phyloP scores from a whole-genome alignment of 2,113 vertebrate genomes.

The Megatriorchis doriae region DNA sequence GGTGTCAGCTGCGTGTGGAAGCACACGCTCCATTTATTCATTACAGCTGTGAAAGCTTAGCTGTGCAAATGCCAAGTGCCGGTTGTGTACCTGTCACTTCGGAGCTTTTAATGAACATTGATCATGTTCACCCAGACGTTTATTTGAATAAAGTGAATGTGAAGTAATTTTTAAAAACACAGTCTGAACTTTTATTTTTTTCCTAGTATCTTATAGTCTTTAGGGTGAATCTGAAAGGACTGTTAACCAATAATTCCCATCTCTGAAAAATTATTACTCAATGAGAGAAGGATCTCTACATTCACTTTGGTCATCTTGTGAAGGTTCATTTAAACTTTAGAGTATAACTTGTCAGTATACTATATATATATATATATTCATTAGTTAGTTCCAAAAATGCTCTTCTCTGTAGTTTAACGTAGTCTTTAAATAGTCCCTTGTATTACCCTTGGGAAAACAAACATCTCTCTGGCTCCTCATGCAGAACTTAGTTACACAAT shows the following conservation, averaged over 20 bases:
- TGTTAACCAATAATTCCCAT: not conserved
- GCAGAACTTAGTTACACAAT: not conserved
- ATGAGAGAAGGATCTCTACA: not conserved
- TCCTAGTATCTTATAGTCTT: not conserved
- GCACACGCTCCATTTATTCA: constrained; percentile 60
- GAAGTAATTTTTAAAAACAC: not conserved
- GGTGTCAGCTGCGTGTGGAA: constrained; percentile 40
- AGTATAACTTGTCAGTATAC: not conserved
- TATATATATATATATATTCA: not conserved
- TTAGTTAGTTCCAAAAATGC: not conserved
- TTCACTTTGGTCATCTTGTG: not conserved
- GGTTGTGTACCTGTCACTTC: constrained; percentile 57
- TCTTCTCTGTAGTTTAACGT: not conserved
- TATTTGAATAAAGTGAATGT: not conserved
- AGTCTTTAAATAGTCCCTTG: not conserved
- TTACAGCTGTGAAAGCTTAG: constrained; percentile 46
- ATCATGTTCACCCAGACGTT: constrained; percentile 25
- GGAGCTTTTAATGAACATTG: constrained; percentile 53
- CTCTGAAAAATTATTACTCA: not conserved
- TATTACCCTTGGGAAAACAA: not conserved
- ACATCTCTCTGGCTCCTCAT: not conserved
- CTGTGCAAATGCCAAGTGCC: not conserved
- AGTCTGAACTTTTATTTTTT: not conserved
- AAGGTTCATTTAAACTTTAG: not conserved
- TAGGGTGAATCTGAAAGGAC: not conserved